Base-by-base conservation (phyloP, 1,140 invertebrate species). In the Acyrthosiphon pisum region DNA sequence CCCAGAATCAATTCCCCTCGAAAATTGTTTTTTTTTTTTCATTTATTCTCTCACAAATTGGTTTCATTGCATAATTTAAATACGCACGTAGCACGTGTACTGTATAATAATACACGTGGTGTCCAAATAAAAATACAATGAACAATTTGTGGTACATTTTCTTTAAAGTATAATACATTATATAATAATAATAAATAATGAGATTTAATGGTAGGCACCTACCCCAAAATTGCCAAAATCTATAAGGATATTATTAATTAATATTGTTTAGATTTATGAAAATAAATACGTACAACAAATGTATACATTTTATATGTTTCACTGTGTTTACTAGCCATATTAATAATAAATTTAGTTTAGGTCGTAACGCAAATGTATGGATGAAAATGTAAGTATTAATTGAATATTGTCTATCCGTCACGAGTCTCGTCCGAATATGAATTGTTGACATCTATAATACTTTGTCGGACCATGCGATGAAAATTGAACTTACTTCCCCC, bases 31-130 rank as follows among this genome's bases (percentile, higher is more conserved):
- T 30, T 68, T 56, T 60, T 26, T 30, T 6, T 6, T n/a, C 30
- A 68, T 68, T 68, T 68, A 53, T 68, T n/a, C 18, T n/a, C 30
- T 76, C 4, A 76, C 60, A 76, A 76, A 76, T 76, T n/a, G 60
- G n/a, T 76, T 76, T 76, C 60, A 76, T 76, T 76, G 60, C 60
- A 76, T 76, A n/a, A 76, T 76, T 76, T 76, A 76, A 76, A 20
- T 76, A 35, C n/a, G 14, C 4, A 1, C n/a, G n/a, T n/a, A 76
- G 14, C 60, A 76, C 30, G 60, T 76, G 60, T 35, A n/a, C n/a
- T 76, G 60, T 76, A 76, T 76, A 76, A n/a, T n/a, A n/a, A 76
- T n/a, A 76, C 60, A 76, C 60, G 60, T 76, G 60, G 60, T 76
- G 14, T 76, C n/a, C n/a, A n/a, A 76, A 68, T 60, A 60, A 60